A percentile compares a stretch with the other conserved stretches of the same genome.
Evolutionary conservation across 2,888 invertebrate species (phyloP).

Genomic region (Drosophila helvetica): DNA sequence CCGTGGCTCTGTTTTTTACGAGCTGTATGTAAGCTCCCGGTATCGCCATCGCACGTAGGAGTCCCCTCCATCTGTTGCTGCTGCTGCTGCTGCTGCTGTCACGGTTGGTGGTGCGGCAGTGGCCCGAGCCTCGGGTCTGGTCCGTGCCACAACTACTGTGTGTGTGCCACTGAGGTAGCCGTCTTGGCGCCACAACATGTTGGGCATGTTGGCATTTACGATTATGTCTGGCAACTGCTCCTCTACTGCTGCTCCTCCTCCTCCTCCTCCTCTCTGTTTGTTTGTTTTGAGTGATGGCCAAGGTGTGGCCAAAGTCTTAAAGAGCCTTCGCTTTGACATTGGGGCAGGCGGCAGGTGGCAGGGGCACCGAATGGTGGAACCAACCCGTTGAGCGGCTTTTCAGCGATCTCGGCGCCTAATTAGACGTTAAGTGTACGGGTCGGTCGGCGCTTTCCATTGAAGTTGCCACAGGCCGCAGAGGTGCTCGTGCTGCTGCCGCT

Average conservation of each 20-base stretch:
- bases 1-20: conserved; percentile 70
- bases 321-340: conserved; percentile 65
- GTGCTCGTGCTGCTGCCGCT: conserved; percentile 7
- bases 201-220: conserved; percentile 56
- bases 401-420: conserved; percentile 63
- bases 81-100: conserved; percentile 60
- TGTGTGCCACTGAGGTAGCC: conserved; percentile 60
- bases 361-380: conserved; percentile 36
- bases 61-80: conserved; percentile 48
- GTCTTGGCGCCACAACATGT: conserved; percentile 59
- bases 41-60: conserved; percentile 75
- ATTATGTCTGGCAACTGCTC: conserved; percentile 33
- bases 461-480: conserved; percentile 28
- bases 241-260: conserved; percentile 6
- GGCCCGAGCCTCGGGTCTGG: background rate
- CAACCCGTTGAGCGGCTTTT: conserved; percentile 72
- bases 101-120: conserved; percentile 67
- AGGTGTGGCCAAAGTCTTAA: conserved; percentile 70
- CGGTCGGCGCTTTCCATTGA: conserved; percentile 49
- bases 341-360: conserved; percentile 29
- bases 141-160: conserved; percentile 46
- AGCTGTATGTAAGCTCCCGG: conserved; percentile 71
- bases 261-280: conserved; percentile 14
- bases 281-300: conserved; percentile 66
- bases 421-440: conserved; percentile 68